A percentile compares a stretch with the other conserved stretches of the same genome.
Evolutionary conservation across 2,888 invertebrate genomes (phyloP).

Genomic region (Lymantria monacha): DNA sequence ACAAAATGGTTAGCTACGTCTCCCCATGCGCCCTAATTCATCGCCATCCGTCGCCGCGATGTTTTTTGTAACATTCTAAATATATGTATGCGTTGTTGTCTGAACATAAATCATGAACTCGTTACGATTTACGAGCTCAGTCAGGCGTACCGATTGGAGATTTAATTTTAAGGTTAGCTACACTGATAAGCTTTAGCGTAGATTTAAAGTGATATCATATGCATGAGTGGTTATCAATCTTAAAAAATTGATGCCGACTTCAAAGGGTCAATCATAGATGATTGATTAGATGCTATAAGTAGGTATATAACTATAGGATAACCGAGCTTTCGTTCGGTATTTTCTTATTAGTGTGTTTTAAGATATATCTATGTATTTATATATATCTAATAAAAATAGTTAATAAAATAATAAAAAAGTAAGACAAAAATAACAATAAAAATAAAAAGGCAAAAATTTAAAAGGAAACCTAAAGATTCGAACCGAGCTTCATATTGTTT

Average conservation of each 20-base stretch:
- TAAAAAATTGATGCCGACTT: slow-evolving; percentile 17
- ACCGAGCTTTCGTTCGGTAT: too few species aligned
- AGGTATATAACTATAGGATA: too few species aligned
- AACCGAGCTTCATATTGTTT: too few species aligned
- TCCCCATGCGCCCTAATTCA: slow-evolving; percentile 10
- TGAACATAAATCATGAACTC: slow-evolving; percentile 77
- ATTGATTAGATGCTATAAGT: slow-evolving; percentile 2
- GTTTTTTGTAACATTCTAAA: slow-evolving; percentile 60
- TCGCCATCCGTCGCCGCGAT: slow-evolving; percentile 33
- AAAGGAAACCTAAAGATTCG: too few species aligned
- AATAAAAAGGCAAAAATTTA: too few species aligned
- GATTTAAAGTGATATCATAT: slow-evolving; percentile 26
- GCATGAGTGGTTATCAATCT: slow-evolving; percentile 21
- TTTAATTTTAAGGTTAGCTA: slow-evolving; percentile 61
- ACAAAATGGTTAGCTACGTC: slow-evolving; percentile 12
- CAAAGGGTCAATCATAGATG: slow-evolving; percentile 25
- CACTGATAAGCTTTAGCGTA: slow-evolving; percentile 51
- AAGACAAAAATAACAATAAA: too few species aligned
- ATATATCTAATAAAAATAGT: too few species aligned
- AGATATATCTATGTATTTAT: too few species aligned
- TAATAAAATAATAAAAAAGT: too few species aligned
- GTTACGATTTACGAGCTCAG: slow-evolving; percentile 75
- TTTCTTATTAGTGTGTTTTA: too few species aligned
- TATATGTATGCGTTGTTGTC: slow-evolving; percentile 51
- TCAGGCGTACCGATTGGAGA: slow-evolving; percentile 65